Percentiles rank a stretch among this genome's conserved stretches.
These are phyloP conservation scores for Lissonota sp. DNA, from an alignment of 2,888 invertebrate genomes.

Conservation along the genomic window DNA sequence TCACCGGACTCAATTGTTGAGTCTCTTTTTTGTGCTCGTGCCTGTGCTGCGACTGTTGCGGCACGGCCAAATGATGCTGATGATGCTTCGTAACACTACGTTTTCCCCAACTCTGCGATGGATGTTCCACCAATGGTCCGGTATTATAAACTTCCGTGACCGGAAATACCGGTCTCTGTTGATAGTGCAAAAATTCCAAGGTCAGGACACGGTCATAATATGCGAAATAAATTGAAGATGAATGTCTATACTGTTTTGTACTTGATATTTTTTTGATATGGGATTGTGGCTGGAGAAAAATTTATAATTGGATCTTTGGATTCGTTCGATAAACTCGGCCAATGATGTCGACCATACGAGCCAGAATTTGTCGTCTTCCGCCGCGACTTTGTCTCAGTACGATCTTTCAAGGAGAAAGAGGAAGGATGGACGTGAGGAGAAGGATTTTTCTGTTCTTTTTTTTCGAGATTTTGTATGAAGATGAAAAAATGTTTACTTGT, in stretches of 20 bases:
- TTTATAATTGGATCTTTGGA: neutral
- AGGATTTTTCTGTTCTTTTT: neutral
- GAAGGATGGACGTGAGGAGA: neutral
- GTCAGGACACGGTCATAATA: too few relatives aligned
- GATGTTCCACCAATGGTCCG: conserved; percentile 85
- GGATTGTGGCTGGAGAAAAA: too few relatives aligned
- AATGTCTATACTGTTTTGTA: too few relatives aligned
- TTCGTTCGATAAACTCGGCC: conserved; percentile 46
- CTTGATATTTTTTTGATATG: too few relatives aligned
- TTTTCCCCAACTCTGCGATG: conserved; percentile 84
- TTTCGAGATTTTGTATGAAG: neutral
- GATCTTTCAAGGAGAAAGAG: conserved; percentile 43
- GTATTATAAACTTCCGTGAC: conserved; percentile 87
- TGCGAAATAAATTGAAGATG: too few relatives aligned
- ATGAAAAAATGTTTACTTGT: conserved; percentile 84
- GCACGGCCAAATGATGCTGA: conserved; percentile 86
- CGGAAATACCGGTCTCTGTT: conserved; percentile 87
- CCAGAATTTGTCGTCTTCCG: conserved; percentile 52
- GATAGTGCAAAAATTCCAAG: conserved; percentile 64
- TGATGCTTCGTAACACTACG: conserved; percentile 86
- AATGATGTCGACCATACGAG: conserved; percentile 50
- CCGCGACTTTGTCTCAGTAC: conserved; percentile 49
- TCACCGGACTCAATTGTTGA: conserved; percentile 97
- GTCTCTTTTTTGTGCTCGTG: conserved; percentile 92
- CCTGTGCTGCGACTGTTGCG: conserved; percentile 86